Evolutionary conservation across 2,113 vertebrate species (phyloP).

Genomic region (Alligator mississippiensis): DNA sequence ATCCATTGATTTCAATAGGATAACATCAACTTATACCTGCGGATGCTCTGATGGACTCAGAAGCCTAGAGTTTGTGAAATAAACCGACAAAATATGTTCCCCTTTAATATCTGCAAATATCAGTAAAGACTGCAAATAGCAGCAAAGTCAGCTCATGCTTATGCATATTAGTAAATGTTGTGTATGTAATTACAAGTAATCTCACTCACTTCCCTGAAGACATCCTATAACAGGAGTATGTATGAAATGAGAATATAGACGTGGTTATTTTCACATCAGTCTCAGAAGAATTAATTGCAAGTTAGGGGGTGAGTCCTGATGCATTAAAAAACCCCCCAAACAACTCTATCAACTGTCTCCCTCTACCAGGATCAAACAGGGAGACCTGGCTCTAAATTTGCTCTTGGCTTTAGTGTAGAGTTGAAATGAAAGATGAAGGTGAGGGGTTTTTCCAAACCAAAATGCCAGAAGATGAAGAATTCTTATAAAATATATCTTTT

Average conservation of each 20-base stretch:
- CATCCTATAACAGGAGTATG: neutral
- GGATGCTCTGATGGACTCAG: neutral
- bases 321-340: no score
- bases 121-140: no score
- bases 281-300: no score
- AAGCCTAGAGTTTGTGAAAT: neutral
- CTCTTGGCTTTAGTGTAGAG: neutral
- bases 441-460: neutral
- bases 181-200: neutral
- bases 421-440: neutral
- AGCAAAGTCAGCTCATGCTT: neutral
- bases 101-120: neutral
- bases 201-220: neutral
- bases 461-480: neutral
- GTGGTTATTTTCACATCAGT: neutral
- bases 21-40: neutral
- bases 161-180: neutral
- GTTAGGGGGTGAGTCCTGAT: neutral
- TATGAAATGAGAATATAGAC: neutral
- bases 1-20: accelerated
- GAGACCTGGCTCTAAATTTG: neutral
- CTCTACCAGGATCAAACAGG: neutral
- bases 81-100: accelerated
- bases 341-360: neutral
- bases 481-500: neutral